phyloP scores from a whole-genome alignment of 2,797 vertebrate species.

The Microhierax caerulescens region DNA sequence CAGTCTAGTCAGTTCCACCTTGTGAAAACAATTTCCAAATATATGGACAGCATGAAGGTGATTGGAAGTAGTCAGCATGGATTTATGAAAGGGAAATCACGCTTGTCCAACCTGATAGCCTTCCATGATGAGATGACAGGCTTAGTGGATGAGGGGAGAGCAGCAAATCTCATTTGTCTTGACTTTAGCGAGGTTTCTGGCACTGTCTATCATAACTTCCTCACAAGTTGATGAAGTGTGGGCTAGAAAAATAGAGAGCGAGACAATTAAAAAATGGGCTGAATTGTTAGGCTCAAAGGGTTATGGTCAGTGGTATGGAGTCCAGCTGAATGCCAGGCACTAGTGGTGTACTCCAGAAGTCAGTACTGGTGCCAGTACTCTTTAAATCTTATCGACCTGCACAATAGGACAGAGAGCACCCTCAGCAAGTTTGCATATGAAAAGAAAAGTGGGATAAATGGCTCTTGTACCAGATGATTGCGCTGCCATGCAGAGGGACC shows the following conservation, averaged over 20 bases:
- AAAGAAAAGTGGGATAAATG: not conserved
- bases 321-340: not conserved
- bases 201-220: not conserved
- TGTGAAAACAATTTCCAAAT: not conserved
- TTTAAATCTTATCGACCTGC: not conserved
- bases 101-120: accelerated
- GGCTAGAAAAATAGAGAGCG: not conserved
- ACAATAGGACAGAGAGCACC: not conserved
- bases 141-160: not conserved
- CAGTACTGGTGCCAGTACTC: not conserved
- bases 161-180: not conserved
- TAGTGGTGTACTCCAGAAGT: not conserved
- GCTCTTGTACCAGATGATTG: not conserved
- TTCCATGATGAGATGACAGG: not conserved
- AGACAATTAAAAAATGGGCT: not conserved
- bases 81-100: not conserved
- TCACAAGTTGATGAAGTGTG: not conserved
- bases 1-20: not conserved
- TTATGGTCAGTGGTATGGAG: not conserved
- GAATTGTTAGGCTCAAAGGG: not conserved
- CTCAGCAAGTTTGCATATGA: not conserved
- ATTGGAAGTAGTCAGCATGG: not conserved
- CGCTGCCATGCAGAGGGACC: too few relatives aligned
- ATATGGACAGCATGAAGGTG: not conserved
- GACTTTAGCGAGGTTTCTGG: not conserved